Evolutionary conservation across 2,113 vertebrate species (phyloP).

Genomic region (Cololabis saira): DNA sequence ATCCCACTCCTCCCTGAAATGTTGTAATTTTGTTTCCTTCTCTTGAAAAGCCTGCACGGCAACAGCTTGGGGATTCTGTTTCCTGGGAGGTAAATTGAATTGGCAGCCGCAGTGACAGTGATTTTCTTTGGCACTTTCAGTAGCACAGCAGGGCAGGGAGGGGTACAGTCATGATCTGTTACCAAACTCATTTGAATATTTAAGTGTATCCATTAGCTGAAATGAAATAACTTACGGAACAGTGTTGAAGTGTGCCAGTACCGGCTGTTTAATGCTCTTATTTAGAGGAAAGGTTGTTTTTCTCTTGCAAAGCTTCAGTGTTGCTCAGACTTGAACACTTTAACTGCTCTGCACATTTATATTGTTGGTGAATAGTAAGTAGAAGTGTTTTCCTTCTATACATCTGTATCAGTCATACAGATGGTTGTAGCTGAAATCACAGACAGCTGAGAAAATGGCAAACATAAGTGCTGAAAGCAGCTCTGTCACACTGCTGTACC

Average conservation of each 20-base stretch:
- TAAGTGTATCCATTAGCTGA: not conserved
- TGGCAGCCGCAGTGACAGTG: conserved; percentile 63
- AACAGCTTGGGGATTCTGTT: conserved; percentile 65
- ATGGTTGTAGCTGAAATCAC: conserved; percentile 25
- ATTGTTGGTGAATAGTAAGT: conserved; percentile 17
- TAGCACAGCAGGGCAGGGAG: conserved; percentile 30
- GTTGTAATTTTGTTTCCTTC: conserved; percentile 59
- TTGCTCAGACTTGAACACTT: conserved; percentile 9
- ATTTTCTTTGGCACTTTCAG: conserved; percentile 64
- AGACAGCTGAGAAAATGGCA: conserved; percentile 37
- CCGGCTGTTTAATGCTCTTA: not conserved
- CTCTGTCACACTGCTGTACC: conserved; percentile 21
- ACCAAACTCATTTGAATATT: conserved; percentile 28
- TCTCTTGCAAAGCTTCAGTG: conserved; percentile 1
- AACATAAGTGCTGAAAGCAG: conserved; percentile 34
- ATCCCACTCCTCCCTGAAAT: conserved; percentile 35
- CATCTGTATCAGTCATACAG: conserved; percentile 12
- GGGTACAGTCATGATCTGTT: conserved; percentile 24
- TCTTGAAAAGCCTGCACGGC: conserved; percentile 43
- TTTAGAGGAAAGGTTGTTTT: not conserved
- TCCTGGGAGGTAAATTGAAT: conserved; percentile 73
- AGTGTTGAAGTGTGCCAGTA: not conserved
- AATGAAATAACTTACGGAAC: not conserved
- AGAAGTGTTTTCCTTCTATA: conserved; percentile 16
- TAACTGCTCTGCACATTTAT: conserved; percentile 20